A percentile compares a stretch with the other conserved stretches of the same genome.
phyloP scores from a whole-genome alignment of 2,113 vertebrate species.

The Serilophus lunatus region DNA sequence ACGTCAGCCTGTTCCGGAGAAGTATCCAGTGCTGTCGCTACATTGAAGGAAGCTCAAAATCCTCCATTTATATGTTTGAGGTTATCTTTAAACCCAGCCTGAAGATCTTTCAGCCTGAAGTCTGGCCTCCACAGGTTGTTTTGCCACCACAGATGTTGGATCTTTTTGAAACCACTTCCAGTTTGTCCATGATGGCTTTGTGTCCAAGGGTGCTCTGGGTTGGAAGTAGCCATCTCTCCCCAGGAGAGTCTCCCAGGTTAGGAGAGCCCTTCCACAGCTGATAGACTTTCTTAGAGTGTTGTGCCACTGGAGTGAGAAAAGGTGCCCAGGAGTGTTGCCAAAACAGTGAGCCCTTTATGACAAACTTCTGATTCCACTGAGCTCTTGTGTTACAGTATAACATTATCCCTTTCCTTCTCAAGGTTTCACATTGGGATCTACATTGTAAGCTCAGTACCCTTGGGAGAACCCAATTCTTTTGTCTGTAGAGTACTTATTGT shows the following conservation, averaged over 20 bases:
- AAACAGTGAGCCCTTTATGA: not conserved
- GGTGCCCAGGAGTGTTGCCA: not conserved
- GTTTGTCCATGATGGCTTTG: not conserved
- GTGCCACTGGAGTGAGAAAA: not conserved
- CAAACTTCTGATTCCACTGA: not conserved
- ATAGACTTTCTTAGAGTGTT: fast-evolving
- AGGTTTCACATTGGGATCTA: not conserved
- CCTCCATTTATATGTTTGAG: fast-evolving
- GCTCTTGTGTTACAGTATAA: not conserved
- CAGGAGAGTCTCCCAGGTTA: not conserved
- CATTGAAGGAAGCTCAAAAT: not conserved
- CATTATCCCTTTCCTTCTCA: not conserved
- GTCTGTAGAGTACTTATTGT: not conserved
- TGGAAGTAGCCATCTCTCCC: not conserved
- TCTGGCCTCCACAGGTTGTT: not conserved
- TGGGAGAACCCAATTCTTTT: not conserved
- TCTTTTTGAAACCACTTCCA: not conserved
- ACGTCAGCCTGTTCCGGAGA: not conserved
- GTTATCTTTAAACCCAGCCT: not conserved
- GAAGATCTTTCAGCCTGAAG: not conserved
- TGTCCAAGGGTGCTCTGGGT: not conserved
- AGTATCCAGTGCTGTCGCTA: not conserved
- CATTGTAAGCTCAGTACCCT: not conserved
- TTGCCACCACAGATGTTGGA: not conserved
- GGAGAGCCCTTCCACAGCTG: not conserved